Evolutionary conservation across 2,888 invertebrate species (phyloP), one percentile per base, ranked within the genome.

Genomic region (Caenorhabditis afra): DNA sequence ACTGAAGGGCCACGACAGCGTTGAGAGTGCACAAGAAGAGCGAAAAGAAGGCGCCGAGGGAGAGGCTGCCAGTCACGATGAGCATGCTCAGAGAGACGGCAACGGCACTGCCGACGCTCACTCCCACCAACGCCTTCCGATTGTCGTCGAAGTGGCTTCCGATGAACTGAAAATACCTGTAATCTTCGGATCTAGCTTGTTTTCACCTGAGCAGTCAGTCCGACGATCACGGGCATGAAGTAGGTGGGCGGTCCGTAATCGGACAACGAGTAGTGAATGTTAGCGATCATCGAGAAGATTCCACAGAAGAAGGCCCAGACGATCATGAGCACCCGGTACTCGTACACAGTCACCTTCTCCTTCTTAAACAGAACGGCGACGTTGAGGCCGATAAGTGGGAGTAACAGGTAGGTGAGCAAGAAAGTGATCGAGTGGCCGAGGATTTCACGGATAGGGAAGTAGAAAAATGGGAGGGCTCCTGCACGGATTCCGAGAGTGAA

Each of bases 201-300:
- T n/a, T 47, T 41, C 35, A 78, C 79, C 55, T 81, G 77, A 41
- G 81, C 67, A 29, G 79, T 83, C n/a, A 82, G 50, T 20, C 83
- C 85, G 16, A 85, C 73, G 39, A 85, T 39, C 29, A 79, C 71
- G 0, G 85, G 85, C 70, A 81, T 78, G 67, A 81, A 83, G 64
- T 81, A 85, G 55, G 74, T 81, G 1, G 81, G 83, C 20, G 79
- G 59, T 47, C 73, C 80, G 50, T 55, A 62, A 22, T 75, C 73
- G 14, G 59, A 41, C 5, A 75, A 53, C 10, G 74, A 41, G 68
- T 78, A 82, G 61, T 83, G 71, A 70, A 79, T 76, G 57, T 78
- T 80, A 45, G 59, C 39, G 16, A 66, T 58, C 39, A 57, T 78
- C 14, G 78, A 80, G 53, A 82, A 64, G 5, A 62, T n/a, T 20